Conservation (phyloP, 2,113 vertebrate genomes). For the Hucho hucho region DNA sequence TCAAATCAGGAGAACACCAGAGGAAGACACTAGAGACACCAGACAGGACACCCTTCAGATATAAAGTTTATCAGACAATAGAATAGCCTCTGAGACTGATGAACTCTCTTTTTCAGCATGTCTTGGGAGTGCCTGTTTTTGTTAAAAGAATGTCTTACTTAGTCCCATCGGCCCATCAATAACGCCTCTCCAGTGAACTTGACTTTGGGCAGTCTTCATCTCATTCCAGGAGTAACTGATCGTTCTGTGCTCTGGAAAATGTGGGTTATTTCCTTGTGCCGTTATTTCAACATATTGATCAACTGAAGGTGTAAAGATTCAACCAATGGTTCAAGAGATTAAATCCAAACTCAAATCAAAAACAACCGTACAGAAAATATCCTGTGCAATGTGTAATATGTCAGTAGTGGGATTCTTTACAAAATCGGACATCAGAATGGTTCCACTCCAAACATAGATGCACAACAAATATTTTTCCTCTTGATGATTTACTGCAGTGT, state of each 20-base stretch:
- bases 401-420: slow-evolving; percentile 36
- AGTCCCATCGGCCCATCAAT: no score
- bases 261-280: no score
- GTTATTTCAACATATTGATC: not conserved
- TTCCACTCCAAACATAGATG: slow-evolving; percentile 42
- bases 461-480: slow-evolving; percentile 25
- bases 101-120: slow-evolving; percentile 54
- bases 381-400: not conserved
- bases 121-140: slow-evolving; percentile 39
- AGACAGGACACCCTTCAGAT: slow-evolving; percentile 73
- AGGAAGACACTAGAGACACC: slow-evolving; percentile 73
- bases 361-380: not conserved
- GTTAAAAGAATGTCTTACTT: slow-evolving; percentile 15
- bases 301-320: not conserved
- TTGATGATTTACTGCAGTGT: slow-evolving; percentile 33
- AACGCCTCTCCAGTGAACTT: no score
- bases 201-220: no score
- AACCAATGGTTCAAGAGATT: not conserved
- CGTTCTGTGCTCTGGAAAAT: no score
- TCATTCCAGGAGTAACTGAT: no score
- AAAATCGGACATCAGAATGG: slow-evolving; percentile 69
- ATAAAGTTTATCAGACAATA: slow-evolving; percentile 69
- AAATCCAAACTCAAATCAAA: not conserved
- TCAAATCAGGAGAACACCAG: slow-evolving; percentile 73
- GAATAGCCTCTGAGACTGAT: slow-evolving; percentile 67